Evolutionary conservation across 2,113 vertebrate genomes (phyloP).

Genomic region (Tetraodon nigroviridis): DNA sequence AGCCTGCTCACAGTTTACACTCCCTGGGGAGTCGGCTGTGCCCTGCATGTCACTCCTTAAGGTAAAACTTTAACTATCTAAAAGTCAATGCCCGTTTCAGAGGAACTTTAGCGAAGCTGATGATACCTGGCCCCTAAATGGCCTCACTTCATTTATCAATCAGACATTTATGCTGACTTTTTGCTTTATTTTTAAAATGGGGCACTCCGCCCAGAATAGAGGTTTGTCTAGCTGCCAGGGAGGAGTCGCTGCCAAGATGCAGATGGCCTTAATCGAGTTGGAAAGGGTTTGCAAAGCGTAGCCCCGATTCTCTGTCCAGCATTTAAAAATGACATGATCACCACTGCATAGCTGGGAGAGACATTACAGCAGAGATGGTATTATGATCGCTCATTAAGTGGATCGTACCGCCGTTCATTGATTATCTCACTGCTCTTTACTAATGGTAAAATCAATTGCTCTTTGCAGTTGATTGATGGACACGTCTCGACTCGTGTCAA

Average conservation of each 20-base stretch:
- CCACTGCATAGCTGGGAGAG: conserved; percentile 30
- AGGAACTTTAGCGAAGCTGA: not conserved
- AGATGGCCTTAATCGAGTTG: conserved; percentile 54
- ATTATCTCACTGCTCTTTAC: conserved; percentile 26
- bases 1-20: conserved; percentile 7
- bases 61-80: conserved; percentile 20
- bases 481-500: conserved; percentile 61
- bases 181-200: conserved; percentile 12
- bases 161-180: conserved; percentile 43
- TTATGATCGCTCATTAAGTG: conserved; percentile 43
- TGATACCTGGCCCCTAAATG: conserved; percentile 15
- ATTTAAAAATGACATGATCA: conserved; percentile 41
- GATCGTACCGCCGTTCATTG: conserved; percentile 35
- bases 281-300: conserved; percentile 45
- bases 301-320: conserved; percentile 31
- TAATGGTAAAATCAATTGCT: conserved; percentile 51
- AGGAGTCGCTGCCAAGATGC: conserved; percentile 48
- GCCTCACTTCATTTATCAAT: conserved; percentile 26
- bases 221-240: conserved; percentile 31
- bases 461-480: conserved; percentile 74
- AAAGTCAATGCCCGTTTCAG: conserved; percentile 30
- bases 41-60: not conserved
- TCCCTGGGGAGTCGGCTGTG: not conserved
- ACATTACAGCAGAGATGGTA: conserved; percentile 28
- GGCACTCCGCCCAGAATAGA: conserved; percentile 20